These are phyloP conservation scores for Arenaria interpres DNA, from an alignment of 2,113 vertebrate species.

Conservation along the genomic window DNA sequence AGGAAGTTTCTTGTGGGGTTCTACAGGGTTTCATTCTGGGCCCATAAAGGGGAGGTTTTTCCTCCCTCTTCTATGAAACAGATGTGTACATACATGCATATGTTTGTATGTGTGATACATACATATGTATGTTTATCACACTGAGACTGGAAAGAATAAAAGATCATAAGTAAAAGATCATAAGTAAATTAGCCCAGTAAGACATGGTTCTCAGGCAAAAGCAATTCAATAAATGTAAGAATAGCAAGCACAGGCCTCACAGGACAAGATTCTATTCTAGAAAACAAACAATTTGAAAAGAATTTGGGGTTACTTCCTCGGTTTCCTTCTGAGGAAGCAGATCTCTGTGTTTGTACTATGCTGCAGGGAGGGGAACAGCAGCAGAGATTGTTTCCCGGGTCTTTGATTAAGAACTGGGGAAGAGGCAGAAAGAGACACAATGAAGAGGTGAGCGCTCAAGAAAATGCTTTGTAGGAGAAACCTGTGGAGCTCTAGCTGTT, in stretches of 20 bases:
- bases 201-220: neutral
- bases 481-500: neutral
- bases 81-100: accelerated
- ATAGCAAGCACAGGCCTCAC: neutral
- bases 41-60: neutral
- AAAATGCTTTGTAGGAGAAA: neutral
- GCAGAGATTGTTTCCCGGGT: neutral
- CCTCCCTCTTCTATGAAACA: neutral
- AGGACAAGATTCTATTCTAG: accelerated
- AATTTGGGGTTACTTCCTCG: neutral
- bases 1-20: neutral
- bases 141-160: neutral
- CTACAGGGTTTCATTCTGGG: neutral
- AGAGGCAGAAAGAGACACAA: neutral
- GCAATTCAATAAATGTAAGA: neutral
- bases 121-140: neutral
- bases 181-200: neutral
- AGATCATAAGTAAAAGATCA: too few relatives aligned
- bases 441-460: neutral
- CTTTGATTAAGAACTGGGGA: neutral
- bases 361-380: neutral
- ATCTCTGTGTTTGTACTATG: neutral
- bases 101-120: neutral
- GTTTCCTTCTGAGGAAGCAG: neutral
- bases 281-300: neutral